phyloP scores from a whole-genome alignment of 2,888 invertebrate species.

The Theodoxus fluviatilis region DNA sequence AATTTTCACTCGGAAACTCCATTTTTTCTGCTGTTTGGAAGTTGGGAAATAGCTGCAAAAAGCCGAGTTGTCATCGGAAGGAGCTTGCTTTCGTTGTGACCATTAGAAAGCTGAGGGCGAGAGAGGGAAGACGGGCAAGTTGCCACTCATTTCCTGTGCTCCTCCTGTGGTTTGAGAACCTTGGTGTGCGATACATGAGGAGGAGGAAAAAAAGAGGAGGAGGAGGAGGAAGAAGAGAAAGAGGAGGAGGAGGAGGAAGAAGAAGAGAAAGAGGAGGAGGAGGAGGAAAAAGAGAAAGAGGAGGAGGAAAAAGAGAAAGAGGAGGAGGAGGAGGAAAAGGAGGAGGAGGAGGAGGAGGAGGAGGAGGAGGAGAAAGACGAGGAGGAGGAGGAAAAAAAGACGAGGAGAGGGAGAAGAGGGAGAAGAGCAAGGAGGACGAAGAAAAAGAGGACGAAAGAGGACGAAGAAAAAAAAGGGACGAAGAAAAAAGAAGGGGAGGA shows the following conservation, averaged over 20 bases:
- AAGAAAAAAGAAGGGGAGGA: background rate
- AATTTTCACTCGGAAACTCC: no score
- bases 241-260: background rate
- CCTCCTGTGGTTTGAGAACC: background rate
- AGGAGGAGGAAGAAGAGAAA: background rate
- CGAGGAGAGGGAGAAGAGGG: background rate
- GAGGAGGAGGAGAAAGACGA: background rate
- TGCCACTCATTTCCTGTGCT: no score
- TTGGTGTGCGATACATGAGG: background rate
- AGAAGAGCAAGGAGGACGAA: constrained; percentile 2
- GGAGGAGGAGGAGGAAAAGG: background rate
- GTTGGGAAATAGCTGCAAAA: no score
- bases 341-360: background rate
- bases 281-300: background rate
- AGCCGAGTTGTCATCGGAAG: no score
- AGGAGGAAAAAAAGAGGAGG: background rate
- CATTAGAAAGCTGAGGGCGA: no score
- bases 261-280: background rate
- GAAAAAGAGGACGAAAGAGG: background rate
- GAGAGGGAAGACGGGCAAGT: no score
- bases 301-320: background rate
- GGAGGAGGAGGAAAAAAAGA: background rate
- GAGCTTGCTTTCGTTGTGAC: no score
- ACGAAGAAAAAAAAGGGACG: background rate
- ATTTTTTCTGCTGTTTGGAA: no score